phyloP scores from a whole-genome alignment of 2,888 invertebrate genomes.

The Mechanitis messenoides region DNA sequence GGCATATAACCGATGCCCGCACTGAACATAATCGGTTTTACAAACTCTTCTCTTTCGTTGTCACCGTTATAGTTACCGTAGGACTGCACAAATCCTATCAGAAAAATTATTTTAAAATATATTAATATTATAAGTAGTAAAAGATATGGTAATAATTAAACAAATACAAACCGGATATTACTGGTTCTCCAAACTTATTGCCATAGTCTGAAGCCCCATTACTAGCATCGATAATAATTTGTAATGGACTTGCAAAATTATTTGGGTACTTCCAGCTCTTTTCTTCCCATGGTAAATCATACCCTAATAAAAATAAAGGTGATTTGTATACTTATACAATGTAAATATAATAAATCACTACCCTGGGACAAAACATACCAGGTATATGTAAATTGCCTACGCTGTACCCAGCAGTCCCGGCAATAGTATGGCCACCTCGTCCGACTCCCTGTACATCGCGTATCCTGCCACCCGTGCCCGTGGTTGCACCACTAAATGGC shows the following conservation, averaged over 20 bases:
- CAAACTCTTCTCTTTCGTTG: slow-evolving; percentile 89
- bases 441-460: slow-evolving; percentile 97
- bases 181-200: slow-evolving; percentile 98
- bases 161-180: slow-evolving; percentile 75
- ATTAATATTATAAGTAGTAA: background rate
- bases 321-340: background rate
- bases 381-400: slow-evolving; percentile 95
- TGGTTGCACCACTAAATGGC: slow-evolving; percentile 98
- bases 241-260: slow-evolving; percentile 92
- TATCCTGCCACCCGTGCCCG: slow-evolving; percentile 97
- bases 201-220: slow-evolving; percentile 99
- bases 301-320: slow-evolving; percentile 75
- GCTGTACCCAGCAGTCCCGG: slow-evolving; percentile 97
- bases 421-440: slow-evolving; percentile 94
- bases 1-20: slow-evolving; percentile 96
- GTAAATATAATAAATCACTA: background rate
- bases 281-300: slow-evolving; percentile 92
- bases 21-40: slow-evolving; percentile 99
- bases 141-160: background rate
- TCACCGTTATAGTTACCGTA: slow-evolving; percentile 85
- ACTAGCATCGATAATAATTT: slow-evolving; percentile 95
- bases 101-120: background rate
- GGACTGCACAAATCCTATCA: slow-evolving; percentile 90
- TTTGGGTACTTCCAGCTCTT: slow-evolving; percentile 83
- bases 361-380: slow-evolving; percentile 66